Evolutionary conservation across 2,797 vertebrate genomes (phyloP).

Genomic region (Distichodus sexfasciatus): DNA sequence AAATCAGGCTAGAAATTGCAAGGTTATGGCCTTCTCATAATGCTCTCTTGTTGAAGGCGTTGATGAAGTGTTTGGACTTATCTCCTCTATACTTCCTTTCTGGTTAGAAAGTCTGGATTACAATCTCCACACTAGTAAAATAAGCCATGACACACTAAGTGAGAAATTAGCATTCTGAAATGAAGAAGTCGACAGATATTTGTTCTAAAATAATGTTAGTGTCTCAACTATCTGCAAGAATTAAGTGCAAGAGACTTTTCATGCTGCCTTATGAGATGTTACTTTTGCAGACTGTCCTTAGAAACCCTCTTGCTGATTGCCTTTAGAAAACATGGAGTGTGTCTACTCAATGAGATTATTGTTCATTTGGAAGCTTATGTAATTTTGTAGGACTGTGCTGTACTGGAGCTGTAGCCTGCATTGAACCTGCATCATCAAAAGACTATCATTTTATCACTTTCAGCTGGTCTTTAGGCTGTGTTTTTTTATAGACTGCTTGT

Average conservation of each 20-base stretch:
- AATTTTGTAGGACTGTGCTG: not conserved
- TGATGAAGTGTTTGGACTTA: not conserved
- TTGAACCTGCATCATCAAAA: not conserved
- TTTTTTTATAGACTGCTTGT: too few relatives aligned
- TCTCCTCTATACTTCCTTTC: not conserved
- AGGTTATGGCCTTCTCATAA: not conserved
- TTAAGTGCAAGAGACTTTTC: not conserved
- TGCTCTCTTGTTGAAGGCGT: not conserved
- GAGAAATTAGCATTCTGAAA: too few relatives aligned
- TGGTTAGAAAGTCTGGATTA: too few relatives aligned
- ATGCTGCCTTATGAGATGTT: not conserved
- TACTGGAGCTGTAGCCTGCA: not conserved
- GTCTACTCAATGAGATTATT: not conserved
- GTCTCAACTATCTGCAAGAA: too few relatives aligned
- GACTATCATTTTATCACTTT: too few relatives aligned
- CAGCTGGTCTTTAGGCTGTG: too few relatives aligned
- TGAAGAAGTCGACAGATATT: too few relatives aligned
- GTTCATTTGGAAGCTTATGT: not conserved
- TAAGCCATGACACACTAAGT: too few relatives aligned
- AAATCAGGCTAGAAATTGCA: slow-evolving; percentile 3
- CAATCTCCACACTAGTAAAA: too few relatives aligned
- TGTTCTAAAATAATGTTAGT: too few relatives aligned
- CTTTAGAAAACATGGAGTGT: not conserved
- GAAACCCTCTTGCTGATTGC: not conserved
- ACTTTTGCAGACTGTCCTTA: not conserved